Conservation (phyloP, 30 jellyfish, hydroid and myxozoan species). For the Aurelia aurita region DNA sequence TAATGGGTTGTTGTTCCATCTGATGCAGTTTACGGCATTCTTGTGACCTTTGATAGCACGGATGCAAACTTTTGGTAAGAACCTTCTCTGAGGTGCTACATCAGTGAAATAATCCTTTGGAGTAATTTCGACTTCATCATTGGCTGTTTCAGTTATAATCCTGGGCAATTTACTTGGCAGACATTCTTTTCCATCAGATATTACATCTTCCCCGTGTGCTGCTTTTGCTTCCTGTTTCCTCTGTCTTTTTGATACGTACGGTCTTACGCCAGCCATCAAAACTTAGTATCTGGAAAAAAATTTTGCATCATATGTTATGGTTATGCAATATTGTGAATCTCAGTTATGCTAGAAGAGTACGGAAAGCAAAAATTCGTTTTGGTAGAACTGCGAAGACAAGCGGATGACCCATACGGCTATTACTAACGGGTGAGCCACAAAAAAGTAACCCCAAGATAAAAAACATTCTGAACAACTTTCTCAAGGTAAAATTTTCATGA, state of each 20-base stretch:
- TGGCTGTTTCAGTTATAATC: not conserved
- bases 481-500: too few species aligned
- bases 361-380: too few species aligned
- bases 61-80: slow-evolving; percentile 38
- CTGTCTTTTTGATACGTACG: slow-evolving; percentile 39
- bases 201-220: not conserved
- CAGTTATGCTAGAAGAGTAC: too few species aligned
- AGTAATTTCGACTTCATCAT: not conserved
- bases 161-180: not conserved
- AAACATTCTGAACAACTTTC: too few species aligned
- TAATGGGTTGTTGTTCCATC: slow-evolving; percentile 20
- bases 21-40: slow-evolving; percentile 25
- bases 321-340: too few species aligned
- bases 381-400: too few species aligned
- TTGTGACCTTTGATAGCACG: not conserved
- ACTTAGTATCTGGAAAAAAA: not conserved
- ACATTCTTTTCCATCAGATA: not conserved
- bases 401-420: too few species aligned
- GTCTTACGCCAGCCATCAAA: slow-evolving; percentile 8
- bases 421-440: too few species aligned
- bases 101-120: not conserved
- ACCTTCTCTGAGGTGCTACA: not conserved
- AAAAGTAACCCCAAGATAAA: too few species aligned
- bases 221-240: slow-evolving; percentile 1
- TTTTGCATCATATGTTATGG: too few species aligned